Base-by-base conservation (phyloP, 2,797 vertebrate species). In the Protonibea diacanthus region DNA sequence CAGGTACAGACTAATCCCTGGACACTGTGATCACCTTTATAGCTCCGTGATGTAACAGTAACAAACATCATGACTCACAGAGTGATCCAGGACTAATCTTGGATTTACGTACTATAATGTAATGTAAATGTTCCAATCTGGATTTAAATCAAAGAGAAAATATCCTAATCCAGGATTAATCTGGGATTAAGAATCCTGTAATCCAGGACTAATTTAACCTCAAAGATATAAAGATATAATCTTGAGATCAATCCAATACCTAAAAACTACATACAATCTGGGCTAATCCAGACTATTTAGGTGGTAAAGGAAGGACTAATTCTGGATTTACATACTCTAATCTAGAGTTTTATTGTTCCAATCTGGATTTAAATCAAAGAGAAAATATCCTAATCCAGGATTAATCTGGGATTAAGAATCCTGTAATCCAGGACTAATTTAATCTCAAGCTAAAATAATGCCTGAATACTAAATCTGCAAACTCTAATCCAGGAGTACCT, bases 1-100 rank as follows among this genome's bases (percentile, higher is more conserved):
- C 48, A n/a, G 79, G 21, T 10, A n/a, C 74, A 81, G 74, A 69
- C 48, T 71, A 80, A 71, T 76, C 80, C 23, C 71, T 85, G 81
- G 74, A 73, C 2, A 45, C 15, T 20, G 33, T 7, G 21, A 29
- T 61, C 17, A 1, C 38, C 3, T 53, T 47, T 18, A 38, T 17
- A 8, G 21, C 15, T 52, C 55, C 6, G 11, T 17, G 12, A 45
- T 60, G n/a, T 10, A 38, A 58, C 20, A 48, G n/a, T 12, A 21
- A 51, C 13, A 47, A 29, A 29, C 29, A 33, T 33, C 29, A 29
- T 13, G 15, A 14, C 11, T 29, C n/a, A 3, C 29, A 8, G 29
- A 1, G 29, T 17, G 23, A 40, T 49, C 40, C 17, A 4, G 11
- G n/a, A 45, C 14, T 52, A 20, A 38, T 38, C n/a, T 23, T n/a